Evolutionary conservation across 2,113 vertebrate species (phyloP).

Genomic region (Laticauda laticaudata): DNA sequence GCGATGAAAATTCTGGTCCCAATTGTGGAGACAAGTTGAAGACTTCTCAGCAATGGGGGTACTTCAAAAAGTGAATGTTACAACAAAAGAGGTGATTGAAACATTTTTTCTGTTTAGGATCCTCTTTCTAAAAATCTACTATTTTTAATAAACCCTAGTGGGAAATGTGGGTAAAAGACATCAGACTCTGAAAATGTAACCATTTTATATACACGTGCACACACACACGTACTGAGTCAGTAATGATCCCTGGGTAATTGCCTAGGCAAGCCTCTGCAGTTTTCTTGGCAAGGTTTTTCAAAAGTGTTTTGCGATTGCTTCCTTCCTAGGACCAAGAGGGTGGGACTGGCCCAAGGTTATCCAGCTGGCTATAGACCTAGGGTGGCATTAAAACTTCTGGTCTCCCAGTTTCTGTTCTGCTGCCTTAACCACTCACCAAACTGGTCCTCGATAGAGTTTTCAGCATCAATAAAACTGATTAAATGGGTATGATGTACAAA

Average conservation of each 20-base stretch:
- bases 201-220: background rate
- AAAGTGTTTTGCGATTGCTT: background rate
- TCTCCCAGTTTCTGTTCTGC: background rate
- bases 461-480: background rate
- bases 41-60: background rate
- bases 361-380: background rate
- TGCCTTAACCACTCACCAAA: background rate
- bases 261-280: background rate
- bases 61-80: background rate
- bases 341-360: background rate
- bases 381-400: background rate
- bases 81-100: background rate
- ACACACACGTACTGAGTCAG: background rate
- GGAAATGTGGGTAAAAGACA: background rate
- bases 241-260: background rate
- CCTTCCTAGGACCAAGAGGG: background rate
- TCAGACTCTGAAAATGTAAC: background rate
- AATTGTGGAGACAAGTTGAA: no score
- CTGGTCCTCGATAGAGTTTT: background rate
- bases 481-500: background rate
- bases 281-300: background rate
- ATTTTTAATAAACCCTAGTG: background rate
- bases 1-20: no score
- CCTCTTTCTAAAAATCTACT: background rate
- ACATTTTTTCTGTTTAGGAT: background rate